Evolutionary conservation across 1,140 invertebrate genomes (phyloP).

Genomic region (Eurosta solidaginis): DNA sequence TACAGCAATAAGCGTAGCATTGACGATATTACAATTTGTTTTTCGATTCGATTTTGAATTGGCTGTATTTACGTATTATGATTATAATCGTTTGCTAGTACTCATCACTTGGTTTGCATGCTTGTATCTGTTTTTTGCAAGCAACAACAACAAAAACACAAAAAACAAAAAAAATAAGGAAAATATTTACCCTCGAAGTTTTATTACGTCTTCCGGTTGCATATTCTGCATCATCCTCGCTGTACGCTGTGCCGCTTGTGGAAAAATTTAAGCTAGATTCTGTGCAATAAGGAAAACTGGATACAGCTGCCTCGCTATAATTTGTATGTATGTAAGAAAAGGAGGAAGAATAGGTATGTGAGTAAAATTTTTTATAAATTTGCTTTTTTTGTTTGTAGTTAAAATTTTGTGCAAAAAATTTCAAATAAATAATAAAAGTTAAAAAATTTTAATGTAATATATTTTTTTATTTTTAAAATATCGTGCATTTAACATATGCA

Average conservation of each 20-base stretch:
- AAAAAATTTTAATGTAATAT: not conserved
- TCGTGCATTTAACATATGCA: too few relatives aligned
- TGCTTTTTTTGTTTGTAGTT: not conserved
- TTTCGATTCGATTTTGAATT: too few relatives aligned
- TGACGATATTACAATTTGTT: too few relatives aligned
- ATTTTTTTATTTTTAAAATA: not conserved
- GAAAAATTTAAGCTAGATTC: slow-evolving; percentile 61
- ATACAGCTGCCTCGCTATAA: slow-evolving; percentile 59
- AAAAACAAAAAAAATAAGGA: slow-evolving; percentile 27
- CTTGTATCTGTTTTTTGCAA: slow-evolving; percentile 8
- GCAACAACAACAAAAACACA: too few relatives aligned
- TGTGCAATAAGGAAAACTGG: slow-evolving; percentile 61
- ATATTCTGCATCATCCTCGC: slow-evolving; percentile 64
- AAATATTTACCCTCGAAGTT: slow-evolving; percentile 62
- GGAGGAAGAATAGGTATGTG: slow-evolving; percentile 39
- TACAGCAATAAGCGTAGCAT: not conserved
- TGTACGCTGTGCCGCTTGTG: slow-evolving; percentile 62
- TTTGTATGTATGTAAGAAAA: slow-evolving; percentile 52
- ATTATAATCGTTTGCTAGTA: slow-evolving; percentile 4
- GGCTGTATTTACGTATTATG: too few relatives aligned
- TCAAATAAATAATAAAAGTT: not conserved
- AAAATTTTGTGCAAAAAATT: not conserved
- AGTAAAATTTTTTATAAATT: not conserved
- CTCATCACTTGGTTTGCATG: slow-evolving; percentile 11
- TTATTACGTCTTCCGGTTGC: slow-evolving; percentile 62